phyloP scores from a whole-genome alignment of 2,888 invertebrate genomes.

The Limnephilus rhombicus region DNA sequence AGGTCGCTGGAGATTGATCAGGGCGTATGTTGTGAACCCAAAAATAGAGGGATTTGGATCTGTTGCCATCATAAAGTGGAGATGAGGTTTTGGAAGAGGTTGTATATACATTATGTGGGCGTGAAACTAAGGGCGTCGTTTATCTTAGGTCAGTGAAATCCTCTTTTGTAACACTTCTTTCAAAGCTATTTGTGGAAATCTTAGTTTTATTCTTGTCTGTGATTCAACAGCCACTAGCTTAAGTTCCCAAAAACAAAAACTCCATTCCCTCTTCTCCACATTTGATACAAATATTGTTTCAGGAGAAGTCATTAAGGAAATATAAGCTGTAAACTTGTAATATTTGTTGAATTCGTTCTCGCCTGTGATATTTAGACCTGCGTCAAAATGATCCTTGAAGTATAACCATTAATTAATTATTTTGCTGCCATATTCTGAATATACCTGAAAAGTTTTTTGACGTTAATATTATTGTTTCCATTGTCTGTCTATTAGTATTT shows the following conservation, averaged over 20 bases:
- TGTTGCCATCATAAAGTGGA: not conserved
- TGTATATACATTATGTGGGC: not conserved
- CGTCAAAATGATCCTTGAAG: not conserved
- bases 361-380: not conserved
- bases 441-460: not conserved
- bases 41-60: constrained; percentile 3
- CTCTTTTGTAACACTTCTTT: not conserved
- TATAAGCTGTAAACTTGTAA: not conserved
- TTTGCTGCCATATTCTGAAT: not conserved
- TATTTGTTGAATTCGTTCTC: not conserved
- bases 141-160: not conserved
- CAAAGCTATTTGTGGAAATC: not conserved
- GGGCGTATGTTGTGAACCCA: not conserved
- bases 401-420: not conserved
- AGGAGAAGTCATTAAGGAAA: not conserved
- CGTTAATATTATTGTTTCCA: not conserved
- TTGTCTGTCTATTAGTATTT: not conserved
- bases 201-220: not conserved
- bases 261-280: not conserved
- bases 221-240: not conserved
- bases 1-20: constrained; percentile 17
- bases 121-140: not conserved
- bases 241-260: not conserved
- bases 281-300: not conserved
- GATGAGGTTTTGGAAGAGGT: not conserved